Conservation (phyloP, 2,888 invertebrate species). For the Lycocerus yunnanus region DNA sequence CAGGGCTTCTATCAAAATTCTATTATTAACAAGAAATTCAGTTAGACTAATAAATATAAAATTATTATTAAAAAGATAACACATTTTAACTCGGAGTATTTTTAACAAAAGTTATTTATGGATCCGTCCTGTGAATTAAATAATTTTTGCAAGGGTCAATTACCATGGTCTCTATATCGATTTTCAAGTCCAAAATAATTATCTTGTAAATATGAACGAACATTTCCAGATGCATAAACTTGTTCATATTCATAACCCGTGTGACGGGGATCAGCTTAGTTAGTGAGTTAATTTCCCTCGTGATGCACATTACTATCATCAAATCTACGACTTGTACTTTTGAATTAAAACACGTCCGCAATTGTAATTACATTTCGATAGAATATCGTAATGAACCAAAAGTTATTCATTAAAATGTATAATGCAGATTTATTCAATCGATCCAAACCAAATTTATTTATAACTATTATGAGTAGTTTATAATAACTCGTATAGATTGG, state of each 20-base stretch:
- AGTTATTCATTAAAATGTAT: constrained; percentile 8
- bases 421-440: neutral
- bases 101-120: neutral
- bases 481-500: neutral
- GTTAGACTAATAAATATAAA: neutral
- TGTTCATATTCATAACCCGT: constrained; percentile 26
- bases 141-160: neutral
- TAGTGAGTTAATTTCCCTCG: constrained; percentile 58
- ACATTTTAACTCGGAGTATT: neutral
- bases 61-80: neutral
- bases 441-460: neutral
- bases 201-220: neutral
- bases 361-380: constrained; percentile 44
- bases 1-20: too few species aligned
- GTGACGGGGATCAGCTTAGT: constrained; percentile 43
- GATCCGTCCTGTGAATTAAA: neutral
- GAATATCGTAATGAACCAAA: constrained; percentile 15
- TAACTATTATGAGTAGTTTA: neutral
- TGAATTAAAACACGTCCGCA: constrained; percentile 45
- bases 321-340: constrained; percentile 34
- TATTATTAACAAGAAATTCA: too few species aligned
- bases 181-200: neutral
- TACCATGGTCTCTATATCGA: neutral
- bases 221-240: constrained; percentile 9
- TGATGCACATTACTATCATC: constrained; percentile 52